Conservation (phyloP, 2,113 vertebrate genomes). For the Pachypanchax playfairii region DNA sequence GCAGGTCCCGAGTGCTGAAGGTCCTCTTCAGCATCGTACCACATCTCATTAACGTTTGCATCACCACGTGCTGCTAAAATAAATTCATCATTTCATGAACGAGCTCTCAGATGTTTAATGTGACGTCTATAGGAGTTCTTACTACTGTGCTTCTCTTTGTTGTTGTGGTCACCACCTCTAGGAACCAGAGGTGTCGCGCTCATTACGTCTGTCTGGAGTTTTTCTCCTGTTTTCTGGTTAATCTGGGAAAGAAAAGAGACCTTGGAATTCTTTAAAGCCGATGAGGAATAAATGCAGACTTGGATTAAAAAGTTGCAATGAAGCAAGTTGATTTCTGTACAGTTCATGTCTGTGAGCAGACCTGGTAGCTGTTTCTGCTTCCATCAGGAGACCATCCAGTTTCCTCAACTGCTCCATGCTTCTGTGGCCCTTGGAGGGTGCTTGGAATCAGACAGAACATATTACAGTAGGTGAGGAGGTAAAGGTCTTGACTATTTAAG, state of each 20-base stretch:
- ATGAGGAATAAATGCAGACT: too few relatives aligned
- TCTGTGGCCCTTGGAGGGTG: conserved; percentile 9
- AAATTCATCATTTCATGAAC: neutral
- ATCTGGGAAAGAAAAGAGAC: too few relatives aligned
- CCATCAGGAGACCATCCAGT: neutral
- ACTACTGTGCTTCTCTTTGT: conserved; percentile 1
- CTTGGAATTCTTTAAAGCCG: too few relatives aligned
- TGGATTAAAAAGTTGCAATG: too few relatives aligned
- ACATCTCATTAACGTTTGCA: conserved; percentile 47
- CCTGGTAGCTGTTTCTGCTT: conserved; percentile 19
- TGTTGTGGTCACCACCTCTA: neutral
- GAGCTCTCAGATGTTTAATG: neutral
- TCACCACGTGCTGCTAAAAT: conserved; percentile 31
- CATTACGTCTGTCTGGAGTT: too few relatives aligned
- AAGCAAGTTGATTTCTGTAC: too few relatives aligned
- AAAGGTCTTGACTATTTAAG: too few relatives aligned
- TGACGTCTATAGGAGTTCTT: neutral
- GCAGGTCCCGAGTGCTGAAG: conserved; percentile 15
- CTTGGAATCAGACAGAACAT: conserved; percentile 1
- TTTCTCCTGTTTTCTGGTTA: too few relatives aligned
- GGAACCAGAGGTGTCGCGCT: too few relatives aligned
- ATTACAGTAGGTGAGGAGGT: neutral
- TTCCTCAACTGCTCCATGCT: neutral
- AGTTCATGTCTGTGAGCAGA: neutral
- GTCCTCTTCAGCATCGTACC: conserved; percentile 77